phyloP scores from a whole-genome alignment of 2,113 vertebrate species.

The Sapayoa aenigma region DNA sequence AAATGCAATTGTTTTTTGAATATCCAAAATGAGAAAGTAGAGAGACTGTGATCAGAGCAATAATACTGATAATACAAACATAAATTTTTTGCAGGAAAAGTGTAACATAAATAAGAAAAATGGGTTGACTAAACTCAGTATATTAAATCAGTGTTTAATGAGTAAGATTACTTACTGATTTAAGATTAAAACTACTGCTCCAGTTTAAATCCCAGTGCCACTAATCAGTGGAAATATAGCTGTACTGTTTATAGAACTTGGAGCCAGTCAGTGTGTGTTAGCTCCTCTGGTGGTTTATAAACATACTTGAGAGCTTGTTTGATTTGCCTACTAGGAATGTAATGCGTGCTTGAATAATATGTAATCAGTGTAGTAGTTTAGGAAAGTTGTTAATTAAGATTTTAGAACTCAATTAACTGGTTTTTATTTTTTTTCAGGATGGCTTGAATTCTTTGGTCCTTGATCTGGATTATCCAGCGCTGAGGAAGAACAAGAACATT shows the following conservation, averaged over 20 bases:
- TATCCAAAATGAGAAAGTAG: neutral
- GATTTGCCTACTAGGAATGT: constrained; percentile 13
- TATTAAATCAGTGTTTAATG: neutral
- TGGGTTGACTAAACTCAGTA: neutral
- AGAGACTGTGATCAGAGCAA: neutral
- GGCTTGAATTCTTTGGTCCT: constrained; percentile 94
- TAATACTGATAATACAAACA: neutral
- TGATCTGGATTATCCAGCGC: constrained; percentile 94
- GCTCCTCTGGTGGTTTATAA: constrained; percentile 30
- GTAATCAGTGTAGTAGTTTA: neutral
- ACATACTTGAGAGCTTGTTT: constrained; percentile 33
- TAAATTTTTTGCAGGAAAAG: neutral
- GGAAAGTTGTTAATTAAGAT: neutral
- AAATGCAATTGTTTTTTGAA: neutral
- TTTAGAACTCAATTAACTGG: constrained; percentile 38
- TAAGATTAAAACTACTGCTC: neutral
- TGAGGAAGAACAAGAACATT: constrained; percentile 99
- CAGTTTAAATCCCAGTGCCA: neutral
- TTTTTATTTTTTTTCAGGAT: constrained; percentile 77
- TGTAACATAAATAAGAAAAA: neutral
- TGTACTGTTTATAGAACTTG: constrained; percentile 15
- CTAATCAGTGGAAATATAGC: neutral
- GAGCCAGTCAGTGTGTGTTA: neutral
- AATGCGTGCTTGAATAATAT: neutral
- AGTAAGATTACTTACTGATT: neutral